Evolutionary conservation across 2,113 vertebrate genomes (phyloP).

Genomic region (Fregata magnificens): DNA sequence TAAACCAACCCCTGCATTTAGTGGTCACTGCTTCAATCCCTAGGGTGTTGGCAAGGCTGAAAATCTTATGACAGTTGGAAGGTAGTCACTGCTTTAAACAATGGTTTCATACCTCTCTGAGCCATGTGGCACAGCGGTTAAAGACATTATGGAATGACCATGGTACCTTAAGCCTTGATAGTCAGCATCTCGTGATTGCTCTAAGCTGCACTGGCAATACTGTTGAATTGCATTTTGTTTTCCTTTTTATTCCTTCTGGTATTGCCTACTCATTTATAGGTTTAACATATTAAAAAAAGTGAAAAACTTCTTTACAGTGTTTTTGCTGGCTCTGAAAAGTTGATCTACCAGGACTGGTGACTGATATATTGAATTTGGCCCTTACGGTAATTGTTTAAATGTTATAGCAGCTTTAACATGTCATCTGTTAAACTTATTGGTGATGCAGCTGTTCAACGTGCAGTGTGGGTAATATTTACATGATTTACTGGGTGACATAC

Average conservation of each 20-base stretch:
- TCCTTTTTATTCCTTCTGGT: not conserved
- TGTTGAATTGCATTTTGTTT: not conserved
- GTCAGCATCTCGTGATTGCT: not conserved
- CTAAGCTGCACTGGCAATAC: not conserved
- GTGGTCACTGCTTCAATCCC: not conserved
- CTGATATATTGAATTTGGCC: slow-evolving; percentile 66
- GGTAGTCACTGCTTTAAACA: not conserved
- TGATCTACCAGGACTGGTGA: slow-evolving; percentile 25
- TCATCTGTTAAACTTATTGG: slow-evolving; percentile 74
- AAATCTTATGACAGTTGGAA: not conserved
- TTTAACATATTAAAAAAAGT: not conserved
- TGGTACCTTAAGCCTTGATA: not conserved
- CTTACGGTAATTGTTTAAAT: slow-evolving; percentile 75
- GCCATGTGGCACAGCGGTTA: not conserved
- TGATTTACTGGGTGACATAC: slow-evolving; percentile 77
- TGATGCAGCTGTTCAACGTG: slow-evolving; percentile 65
- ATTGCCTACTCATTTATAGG: not conserved
- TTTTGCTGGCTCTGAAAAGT: slow-evolving; percentile 21
- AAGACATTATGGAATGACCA: not conserved
- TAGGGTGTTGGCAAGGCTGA: not conserved
- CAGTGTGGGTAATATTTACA: slow-evolving; percentile 74
- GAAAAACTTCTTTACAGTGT: not conserved
- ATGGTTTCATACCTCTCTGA: not conserved
- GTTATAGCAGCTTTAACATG: slow-evolving; percentile 72
- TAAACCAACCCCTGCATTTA: not conserved